Percentiles rank a stretch among this genome's conserved stretches.
phyloP scores from a whole-genome alignment of 2,888 invertebrate species.

The Sesia bembeciformis region DNA sequence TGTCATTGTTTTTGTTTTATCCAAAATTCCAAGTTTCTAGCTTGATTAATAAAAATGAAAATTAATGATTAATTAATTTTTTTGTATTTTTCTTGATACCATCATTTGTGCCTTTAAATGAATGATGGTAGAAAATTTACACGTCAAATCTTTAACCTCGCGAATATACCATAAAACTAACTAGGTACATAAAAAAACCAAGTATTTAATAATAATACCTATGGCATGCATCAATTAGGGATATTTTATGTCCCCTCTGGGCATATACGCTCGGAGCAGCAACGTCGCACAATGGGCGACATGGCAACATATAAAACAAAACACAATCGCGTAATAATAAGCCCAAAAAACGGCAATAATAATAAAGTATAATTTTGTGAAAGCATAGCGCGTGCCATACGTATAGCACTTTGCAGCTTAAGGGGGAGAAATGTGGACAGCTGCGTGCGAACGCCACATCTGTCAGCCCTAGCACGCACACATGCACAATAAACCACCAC shows the following conservation, averaged over 20 bases:
- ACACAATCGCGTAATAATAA: slow-evolving; percentile 44
- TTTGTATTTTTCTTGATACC: too few relatives aligned
- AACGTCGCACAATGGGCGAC: slow-evolving; percentile 10
- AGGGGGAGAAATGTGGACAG: slow-evolving; percentile 48
- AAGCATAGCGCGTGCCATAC: slow-evolving; percentile 66
- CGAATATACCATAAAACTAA: too few relatives aligned
- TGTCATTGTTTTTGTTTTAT: too few relatives aligned
- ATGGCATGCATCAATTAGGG: background rate
- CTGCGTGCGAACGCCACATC: slow-evolving; percentile 58
- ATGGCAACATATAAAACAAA: slow-evolving; percentile 51
- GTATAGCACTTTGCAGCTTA: slow-evolving; percentile 40
- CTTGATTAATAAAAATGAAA: too few relatives aligned
- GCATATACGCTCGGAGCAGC: background rate
- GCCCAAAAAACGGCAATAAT: slow-evolving; percentile 44
- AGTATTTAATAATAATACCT: too few relatives aligned
- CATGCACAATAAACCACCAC: slow-evolving; percentile 1
- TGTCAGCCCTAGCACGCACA: slow-evolving; percentile 42
- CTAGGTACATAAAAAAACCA: too few relatives aligned
- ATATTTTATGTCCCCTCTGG: background rate
- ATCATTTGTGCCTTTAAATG: too few relatives aligned
- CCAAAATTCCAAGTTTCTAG: too few relatives aligned
- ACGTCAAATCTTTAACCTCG: too few relatives aligned
- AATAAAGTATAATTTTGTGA: slow-evolving; percentile 67
- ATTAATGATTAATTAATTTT: too few relatives aligned
- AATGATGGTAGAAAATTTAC: too few relatives aligned